Base-by-base conservation (phyloP, 2,888 invertebrate species). In the Hetaerina titia region DNA sequence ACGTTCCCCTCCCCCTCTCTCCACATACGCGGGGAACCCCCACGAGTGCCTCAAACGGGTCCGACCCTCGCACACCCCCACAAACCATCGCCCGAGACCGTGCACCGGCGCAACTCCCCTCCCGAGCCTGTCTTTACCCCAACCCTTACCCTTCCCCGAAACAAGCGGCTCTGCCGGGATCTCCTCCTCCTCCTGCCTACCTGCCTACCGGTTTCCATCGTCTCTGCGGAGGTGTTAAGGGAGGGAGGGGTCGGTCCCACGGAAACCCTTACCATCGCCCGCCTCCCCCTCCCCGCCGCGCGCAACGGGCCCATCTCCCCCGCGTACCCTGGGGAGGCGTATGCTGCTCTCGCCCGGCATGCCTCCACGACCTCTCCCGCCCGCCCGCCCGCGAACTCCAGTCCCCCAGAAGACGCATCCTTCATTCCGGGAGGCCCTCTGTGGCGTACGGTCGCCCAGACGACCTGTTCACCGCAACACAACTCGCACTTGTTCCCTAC, bases 221-320 rank as follows among this genome's bases (percentile, higher is more conserved):
- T 9, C 56, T 15, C 45, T 45, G 19, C 19, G 45, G 15, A 45
- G 45, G 4, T 8, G 19, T 15, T 15, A 19, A 19, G 13, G 15
- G 2, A 45, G 45, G 88, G 88, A 45, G 45, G 88, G 2, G 81
- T 25, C 81, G 88, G 45, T 88, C 45, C 45, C 56, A 88, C 19
- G 19, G 88, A 45, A 88, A 88, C 88, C 88, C 88, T 88, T 88
- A 56, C 88, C 88, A 19, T 88, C 45, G 17, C 60, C 25, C n/a
- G 22, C 81, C 81, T 60, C 17, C 60, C 60, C 17, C 60, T 17
- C 17, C 60, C 11, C 60, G 60, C 60, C 60, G 17, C 60, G 17
- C 69, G 8, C 17, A 19, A 9, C 69, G 69, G 69, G n/a, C 19
- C 69, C 60, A 60, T 15, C 13, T 45, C 88, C 88, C 45, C 45